Conservation (phyloP, 2,113 vertebrate genomes). For the Phaetusa simplex region DNA sequence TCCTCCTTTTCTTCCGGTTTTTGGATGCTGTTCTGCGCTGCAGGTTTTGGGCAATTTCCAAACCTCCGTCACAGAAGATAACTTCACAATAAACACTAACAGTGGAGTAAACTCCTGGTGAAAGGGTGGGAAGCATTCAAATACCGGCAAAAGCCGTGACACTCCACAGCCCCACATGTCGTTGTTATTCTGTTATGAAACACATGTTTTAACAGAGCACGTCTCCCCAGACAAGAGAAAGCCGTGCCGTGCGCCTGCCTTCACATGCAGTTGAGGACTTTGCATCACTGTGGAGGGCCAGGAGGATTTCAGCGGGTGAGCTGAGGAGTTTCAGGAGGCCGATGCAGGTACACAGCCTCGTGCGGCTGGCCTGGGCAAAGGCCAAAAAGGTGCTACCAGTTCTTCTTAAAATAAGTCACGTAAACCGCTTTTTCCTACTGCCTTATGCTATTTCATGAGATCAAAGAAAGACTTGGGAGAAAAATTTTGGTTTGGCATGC, state of each 20-base stretch:
- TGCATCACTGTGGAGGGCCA: background rate
- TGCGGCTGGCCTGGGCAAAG: background rate
- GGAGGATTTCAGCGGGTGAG: background rate
- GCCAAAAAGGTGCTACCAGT: background rate
- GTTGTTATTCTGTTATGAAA: background rate
- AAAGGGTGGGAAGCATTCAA: background rate
- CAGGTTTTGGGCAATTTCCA: conserved; percentile 43
- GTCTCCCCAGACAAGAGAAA: background rate
- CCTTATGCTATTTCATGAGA: background rate
- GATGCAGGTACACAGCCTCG: background rate
- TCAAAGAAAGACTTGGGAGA: background rate
- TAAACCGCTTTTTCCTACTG: background rate
- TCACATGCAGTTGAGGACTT: background rate
- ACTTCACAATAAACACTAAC: background rate
- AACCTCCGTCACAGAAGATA: background rate
- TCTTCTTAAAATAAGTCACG: background rate
- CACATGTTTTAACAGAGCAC: background rate
- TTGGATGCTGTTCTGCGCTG: background rate
- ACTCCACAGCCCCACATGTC: background rate
- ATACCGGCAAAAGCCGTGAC: background rate
- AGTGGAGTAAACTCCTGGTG: background rate
- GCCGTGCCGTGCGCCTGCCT: background rate
- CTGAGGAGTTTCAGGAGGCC: background rate
- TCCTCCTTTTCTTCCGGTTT: conserved; percentile 39
- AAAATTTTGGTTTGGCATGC: background rate